Percentiles rank a stretch among this genome's conserved stretches.
phyloP scores from a whole-genome alignment of 2,888 invertebrate genomes.

The Lagria hirta region DNA sequence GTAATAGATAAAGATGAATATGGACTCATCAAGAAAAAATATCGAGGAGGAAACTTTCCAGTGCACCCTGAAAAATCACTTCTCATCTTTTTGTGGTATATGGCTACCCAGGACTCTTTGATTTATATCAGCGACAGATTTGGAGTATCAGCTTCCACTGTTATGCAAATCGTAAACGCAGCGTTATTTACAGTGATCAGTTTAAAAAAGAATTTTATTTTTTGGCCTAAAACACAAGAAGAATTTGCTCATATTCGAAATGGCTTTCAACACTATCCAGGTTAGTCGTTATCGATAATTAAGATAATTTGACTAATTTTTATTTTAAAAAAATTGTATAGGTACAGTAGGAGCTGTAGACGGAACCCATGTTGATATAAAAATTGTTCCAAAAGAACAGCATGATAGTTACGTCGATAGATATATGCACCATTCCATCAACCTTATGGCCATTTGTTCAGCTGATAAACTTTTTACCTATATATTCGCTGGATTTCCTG shows the following conservation, averaged over 20 bases:
- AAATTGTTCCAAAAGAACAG: constrained; percentile 24
- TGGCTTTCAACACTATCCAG: constrained; percentile 17
- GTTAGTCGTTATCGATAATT: background rate
- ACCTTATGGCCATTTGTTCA: constrained; percentile 28
- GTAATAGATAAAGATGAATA: constrained; percentile 12
- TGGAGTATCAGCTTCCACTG: constrained; percentile 3
- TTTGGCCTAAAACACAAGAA: constrained; percentile 17
- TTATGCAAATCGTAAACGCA: constrained; percentile 7
- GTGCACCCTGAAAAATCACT: constrained; percentile 1
- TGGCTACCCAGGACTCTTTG: no score
- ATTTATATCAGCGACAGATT: constrained; percentile 10
- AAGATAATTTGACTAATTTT: constrained; percentile 2
- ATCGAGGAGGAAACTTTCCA: constrained; percentile 14
- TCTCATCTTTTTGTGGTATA: no score
- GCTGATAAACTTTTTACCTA: constrained; percentile 25
- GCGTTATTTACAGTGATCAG: constrained; percentile 11
- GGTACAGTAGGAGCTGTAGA: constrained; percentile 26
- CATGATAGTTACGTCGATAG: constrained; percentile 31
- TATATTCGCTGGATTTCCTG: constrained; percentile 28
- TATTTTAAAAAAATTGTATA: constrained; percentile 12
- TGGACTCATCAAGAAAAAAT: constrained; percentile 13
- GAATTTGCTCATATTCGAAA: constrained; percentile 8
- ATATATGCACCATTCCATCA: constrained; percentile 25
- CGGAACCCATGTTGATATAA: constrained; percentile 25
- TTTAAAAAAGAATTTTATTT: constrained; percentile 22